phyloP scores from a whole-genome alignment of 2,888 invertebrate species.

The Elmis aenea region DNA sequence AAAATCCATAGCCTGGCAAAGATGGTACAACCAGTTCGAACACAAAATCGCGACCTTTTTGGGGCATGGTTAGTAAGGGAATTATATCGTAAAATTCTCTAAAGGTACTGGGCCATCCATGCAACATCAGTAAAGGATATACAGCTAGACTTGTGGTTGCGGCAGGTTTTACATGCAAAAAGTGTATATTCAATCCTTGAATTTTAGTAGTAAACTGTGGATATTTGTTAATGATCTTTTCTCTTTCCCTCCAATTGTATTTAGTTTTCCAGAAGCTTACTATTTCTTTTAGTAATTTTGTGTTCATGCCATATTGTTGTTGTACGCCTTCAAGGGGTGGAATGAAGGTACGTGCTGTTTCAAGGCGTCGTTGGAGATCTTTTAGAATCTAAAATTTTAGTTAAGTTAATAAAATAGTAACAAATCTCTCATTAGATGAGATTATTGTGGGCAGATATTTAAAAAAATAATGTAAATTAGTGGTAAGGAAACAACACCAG shows the following conservation, averaged over 20 bases:
- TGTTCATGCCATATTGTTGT: conserved; percentile 80
- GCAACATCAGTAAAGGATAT: conserved; percentile 65
- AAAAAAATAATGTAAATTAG: too few species aligned
- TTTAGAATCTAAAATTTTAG: conserved; percentile 35
- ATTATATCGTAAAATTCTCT: conserved; percentile 75
- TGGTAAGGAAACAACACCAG: too few species aligned
- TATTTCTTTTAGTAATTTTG: conserved; percentile 57
- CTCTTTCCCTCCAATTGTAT: conserved; percentile 63
- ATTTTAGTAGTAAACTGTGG: conserved; percentile 68
- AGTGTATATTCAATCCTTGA: conserved; percentile 67
- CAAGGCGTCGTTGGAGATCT: conserved; percentile 54
- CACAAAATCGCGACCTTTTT: conserved; percentile 53
- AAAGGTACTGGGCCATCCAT: conserved; percentile 89
- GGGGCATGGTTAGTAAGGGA: conserved; percentile 56
- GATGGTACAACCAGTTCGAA: conserved; percentile 61
- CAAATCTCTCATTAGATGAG: too few species aligned
- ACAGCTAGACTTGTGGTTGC: conserved; percentile 40
- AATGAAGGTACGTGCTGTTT: conserved; percentile 41
- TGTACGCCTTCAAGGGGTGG: conserved; percentile 60
- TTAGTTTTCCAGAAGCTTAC: conserved; percentile 71
- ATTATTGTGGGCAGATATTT: too few species aligned
- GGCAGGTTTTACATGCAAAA: conserved; percentile 59
- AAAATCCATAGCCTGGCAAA: conserved; percentile 51
- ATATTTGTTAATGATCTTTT: conserved; percentile 57
- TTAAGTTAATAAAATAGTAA: too few species aligned